Base-by-base conservation (phyloP, 2,113 vertebrate genomes). In the Sceloporus tristichus region DNA sequence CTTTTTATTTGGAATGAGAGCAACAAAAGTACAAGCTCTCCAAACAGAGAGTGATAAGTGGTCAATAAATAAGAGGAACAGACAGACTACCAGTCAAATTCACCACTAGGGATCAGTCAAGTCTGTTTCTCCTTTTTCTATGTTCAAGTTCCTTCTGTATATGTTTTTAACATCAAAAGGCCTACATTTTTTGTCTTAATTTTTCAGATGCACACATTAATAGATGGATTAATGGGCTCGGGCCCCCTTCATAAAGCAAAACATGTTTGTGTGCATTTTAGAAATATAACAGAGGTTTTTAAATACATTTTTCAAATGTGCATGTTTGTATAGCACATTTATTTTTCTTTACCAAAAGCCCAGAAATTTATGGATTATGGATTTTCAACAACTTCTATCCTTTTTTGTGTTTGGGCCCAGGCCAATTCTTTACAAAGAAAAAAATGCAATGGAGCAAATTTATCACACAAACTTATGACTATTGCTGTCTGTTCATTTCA, bases 1-100 rank as follows among this genome's bases (percentile, higher is more conserved):
- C 82, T 95, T 88, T n/a, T 78, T 82, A 71, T 85, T 91, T 92
- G 84, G 53, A 92, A 94, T 90, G 79, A 82, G 90, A 38, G 73
- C 89, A 89, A 5, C 9, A 88, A 18, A 87, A 91, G 53, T 88
- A 89, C 56, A 23, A 83, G 38, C 42, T 90, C 71, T 86, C 79
- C 73, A 90, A 87, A 84, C 83, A 56, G 16, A 19, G 16, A 42
- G 80, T 54, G 4, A 9, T 8, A 75, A 91, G 34, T 21, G 0
- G 0, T 88, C 75, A 86, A 38, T 70, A 56, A 2, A 3, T 0
- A 2, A 86, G 1, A 92, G 34, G 53, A 84, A 23, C 19, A 62
- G 5, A 87, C 68, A 88, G 54, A 16, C 79, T 76, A 73, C 2
- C 79, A 6, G 27, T 79, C 0, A 0, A 42, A 76, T 19, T 86